These are phyloP conservation scores for Lophotriccus pileatus DNA, from an alignment of 2,797 vertebrate species.

Conservation along the genomic window DNA sequence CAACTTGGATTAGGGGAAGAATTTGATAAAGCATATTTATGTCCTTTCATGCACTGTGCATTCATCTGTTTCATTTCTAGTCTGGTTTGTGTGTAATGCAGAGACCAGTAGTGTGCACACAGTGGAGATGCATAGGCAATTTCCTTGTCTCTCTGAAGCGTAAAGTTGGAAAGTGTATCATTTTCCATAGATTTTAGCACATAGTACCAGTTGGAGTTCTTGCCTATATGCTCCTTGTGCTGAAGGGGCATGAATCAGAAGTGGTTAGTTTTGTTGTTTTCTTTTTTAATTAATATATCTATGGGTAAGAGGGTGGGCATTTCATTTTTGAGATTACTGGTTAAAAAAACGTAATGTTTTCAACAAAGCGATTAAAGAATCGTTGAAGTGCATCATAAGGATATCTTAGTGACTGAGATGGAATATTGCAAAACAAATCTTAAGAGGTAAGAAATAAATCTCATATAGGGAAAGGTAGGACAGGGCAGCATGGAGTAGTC, in stretches of 20 bases:
- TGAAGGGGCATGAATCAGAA: not conserved
- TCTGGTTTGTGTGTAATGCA: not conserved
- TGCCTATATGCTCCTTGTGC: not conserved
- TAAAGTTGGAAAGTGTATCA: not conserved
- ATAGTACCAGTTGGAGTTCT: accelerated
- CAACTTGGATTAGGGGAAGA: not conserved
- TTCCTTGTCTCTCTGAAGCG: not conserved
- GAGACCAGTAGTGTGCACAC: not conserved
- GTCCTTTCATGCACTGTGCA: not conserved
- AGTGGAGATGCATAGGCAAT: not conserved
- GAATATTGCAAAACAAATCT: not conserved
- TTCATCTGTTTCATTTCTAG: not conserved
- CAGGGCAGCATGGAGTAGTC: not conserved
- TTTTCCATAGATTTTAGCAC: not conserved
- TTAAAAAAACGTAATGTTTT: not conserved
- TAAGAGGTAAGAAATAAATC: not conserved
- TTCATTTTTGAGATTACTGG: not conserved
- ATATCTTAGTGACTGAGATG: not conserved
- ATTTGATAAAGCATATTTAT: not conserved
- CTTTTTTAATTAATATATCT: not conserved
- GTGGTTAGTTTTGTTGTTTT: not conserved
- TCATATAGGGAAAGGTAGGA: not conserved
- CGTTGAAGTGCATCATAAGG: not conserved
- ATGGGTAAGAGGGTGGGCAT: not conserved
- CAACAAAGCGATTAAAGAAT: not conserved